phyloP scores from a whole-genome alignment of 1,140 invertebrate genomes.

The Aphaenogaster ashmeadi region DNA sequence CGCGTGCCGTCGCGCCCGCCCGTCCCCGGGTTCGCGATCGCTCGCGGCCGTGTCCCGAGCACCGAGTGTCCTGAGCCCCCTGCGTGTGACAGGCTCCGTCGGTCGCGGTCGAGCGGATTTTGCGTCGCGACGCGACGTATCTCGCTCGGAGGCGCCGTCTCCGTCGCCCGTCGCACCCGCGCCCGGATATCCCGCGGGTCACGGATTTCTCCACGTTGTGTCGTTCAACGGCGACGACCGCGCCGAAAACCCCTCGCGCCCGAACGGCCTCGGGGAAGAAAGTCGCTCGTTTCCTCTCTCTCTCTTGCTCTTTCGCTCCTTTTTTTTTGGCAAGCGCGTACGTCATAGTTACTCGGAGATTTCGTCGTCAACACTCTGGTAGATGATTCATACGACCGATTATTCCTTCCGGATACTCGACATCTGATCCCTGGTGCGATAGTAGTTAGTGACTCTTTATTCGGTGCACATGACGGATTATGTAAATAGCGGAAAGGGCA shows the following conservation, averaged over 20 bases:
- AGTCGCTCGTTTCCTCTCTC: constrained; percentile 30
- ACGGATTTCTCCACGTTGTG: not conserved
- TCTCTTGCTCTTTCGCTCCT: not conserved
- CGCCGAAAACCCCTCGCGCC: constrained; percentile 48
- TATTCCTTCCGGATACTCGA: not conserved
- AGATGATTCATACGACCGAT: constrained; percentile 44
- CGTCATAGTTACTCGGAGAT: constrained; percentile 40
- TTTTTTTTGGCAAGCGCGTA: constrained; percentile 24
- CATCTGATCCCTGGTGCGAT: not conserved
- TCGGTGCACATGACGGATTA: not conserved
- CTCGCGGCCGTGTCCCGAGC: constrained; percentile 1
- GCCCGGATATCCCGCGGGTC: too few relatives aligned
- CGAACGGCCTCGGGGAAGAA: constrained; percentile 41
- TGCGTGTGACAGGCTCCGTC: constrained; percentile 78
- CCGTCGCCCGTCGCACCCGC: not conserved
- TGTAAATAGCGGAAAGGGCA: not conserved
- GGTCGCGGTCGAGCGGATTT: constrained; percentile 65
- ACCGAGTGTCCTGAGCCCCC: constrained; percentile 19
- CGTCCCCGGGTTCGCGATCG: not conserved
- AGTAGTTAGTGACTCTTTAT: not conserved
- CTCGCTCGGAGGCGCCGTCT: not conserved
- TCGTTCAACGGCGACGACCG: not conserved
- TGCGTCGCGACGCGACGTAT: constrained; percentile 1
- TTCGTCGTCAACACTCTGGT: not conserved
- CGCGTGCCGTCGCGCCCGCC: constrained; percentile 13